Base-by-base conservation (phyloP, 2,797 vertebrate species). In the Sorex maritimensis region DNA sequence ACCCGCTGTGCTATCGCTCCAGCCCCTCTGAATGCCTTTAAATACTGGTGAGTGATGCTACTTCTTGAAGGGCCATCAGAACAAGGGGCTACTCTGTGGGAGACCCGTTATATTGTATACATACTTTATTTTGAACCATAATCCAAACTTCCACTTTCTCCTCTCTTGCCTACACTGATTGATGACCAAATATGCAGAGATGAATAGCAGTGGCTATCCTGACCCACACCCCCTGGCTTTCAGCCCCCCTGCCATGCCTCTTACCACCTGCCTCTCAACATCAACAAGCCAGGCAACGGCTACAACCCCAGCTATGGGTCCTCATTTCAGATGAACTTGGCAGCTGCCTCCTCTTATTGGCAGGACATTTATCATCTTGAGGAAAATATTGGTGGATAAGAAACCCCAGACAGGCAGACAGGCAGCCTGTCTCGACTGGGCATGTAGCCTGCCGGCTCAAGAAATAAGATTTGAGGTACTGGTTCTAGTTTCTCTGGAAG, bases 351-450 rank as follows among this genome's bases (percentile, higher is more conserved):
- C 0, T 95, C 92, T 97, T 98, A 98, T 98, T 98, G 98, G 98
- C 97, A 98, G 97, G 97, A 97, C 97, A 98, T 98, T 98, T 98
- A 98, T 98, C 98, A 98, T 98, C 96, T 97, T 96, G 97, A 97
- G 97, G 98, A 98, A 98, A 98, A 97, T 98, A 98, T 98, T 97
- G 98, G 98, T 8, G 72, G 97, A 95, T 97, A 96, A 97, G 88
- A 97, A 97, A 97, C 97, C 93, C 96, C 71, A 74, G 96, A 95
- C 85, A 94, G 91, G 95, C 96, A 92, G 92, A 95, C 85, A 94
- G 92, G 95, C 96, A 92, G 92, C 9, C 11, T 90, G 94, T 97
- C 97, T 96, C 67, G 5, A 84, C 44, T 88, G 92, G 92, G 95
- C 95, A 90, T 95, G 94, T 91, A 97, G 96, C 95, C 96, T 96